Conservation (phyloP, 37 sponge, comb jelly and placozoan genomes). For the Halichondria panicea region DNA sequence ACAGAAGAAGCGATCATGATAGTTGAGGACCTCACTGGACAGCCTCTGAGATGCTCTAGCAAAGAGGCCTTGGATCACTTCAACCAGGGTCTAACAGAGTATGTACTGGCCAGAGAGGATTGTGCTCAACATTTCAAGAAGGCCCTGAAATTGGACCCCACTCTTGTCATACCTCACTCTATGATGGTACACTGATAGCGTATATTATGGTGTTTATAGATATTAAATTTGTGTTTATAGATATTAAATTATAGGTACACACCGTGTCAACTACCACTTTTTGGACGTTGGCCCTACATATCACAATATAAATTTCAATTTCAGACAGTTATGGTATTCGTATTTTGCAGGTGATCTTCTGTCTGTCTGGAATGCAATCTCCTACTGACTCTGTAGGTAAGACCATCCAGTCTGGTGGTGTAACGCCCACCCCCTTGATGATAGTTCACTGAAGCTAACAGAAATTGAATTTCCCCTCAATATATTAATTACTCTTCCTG, state of each 20-base stretch:
- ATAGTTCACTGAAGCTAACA: too few species aligned
- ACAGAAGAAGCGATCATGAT: too few species aligned
- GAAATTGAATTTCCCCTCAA: too few species aligned
- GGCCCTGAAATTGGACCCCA: conserved; percentile 13
- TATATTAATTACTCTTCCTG: too few species aligned
- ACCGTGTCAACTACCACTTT: not conserved
- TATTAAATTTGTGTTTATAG: not conserved
- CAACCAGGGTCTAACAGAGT: conserved; percentile 6
- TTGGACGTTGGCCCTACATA: too few species aligned
- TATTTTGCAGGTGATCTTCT: too few species aligned
- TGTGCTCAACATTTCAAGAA: not conserved
- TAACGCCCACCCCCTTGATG: too few species aligned
- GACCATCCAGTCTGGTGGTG: too few species aligned
- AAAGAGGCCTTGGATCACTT: conserved; percentile 4
- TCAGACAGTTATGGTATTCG: too few species aligned
- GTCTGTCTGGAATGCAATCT: too few species aligned
- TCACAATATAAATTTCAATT: too few species aligned
- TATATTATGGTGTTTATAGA: not conserved
- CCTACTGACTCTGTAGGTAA: too few species aligned
- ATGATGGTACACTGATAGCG: conserved; percentile 1
- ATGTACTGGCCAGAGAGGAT: not conserved
- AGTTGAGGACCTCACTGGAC: conserved; percentile 7
- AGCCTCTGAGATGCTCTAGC: conserved; percentile 14
- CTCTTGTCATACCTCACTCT: conserved; percentile 20
- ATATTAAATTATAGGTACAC: not conserved